Evolutionary conservation across 2,797 vertebrate species (phyloP), one percentile per base, ranked within the genome.

Genomic region (Trematomus bernacchii): DNA sequence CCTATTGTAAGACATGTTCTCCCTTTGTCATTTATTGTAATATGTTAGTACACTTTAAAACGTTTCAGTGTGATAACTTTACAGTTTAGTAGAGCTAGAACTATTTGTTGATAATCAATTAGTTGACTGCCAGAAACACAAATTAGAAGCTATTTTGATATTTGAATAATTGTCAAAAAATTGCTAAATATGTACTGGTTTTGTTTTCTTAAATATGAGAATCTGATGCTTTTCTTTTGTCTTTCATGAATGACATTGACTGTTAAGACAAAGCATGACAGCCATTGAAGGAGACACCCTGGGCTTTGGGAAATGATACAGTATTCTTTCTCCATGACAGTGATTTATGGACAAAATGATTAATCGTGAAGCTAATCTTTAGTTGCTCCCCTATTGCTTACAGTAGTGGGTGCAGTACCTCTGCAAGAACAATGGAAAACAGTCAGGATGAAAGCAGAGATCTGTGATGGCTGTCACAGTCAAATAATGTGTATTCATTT

Each of bases 1-100:
- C 98, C 98, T 61, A 77, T 99, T 75, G 98, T 99, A 89, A 96
- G 96, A 74, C 44, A 59, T 40, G 15, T 62, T 3, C 2, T 78
- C 63, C 43, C 10, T 37, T 37, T 37, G 30, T 3, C 3, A 30
- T 3, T 30, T 30, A 30, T 30, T 30, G 8, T 7, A 7, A 37
- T 37, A 9, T 37, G 6, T 37, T 37, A 27, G 4, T 27, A 10
- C 16, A 43, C 50, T 71, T 46, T 23, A 42, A 27, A 4, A 11
- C 43, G 21, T 66, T 77, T 61, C 53, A 50, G 1, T 73, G 14
- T 30, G 6, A 43, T 60, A n/a, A 19, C 16, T 44, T 63, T 58
- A 15, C 8, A 74, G 19, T 52, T n/a, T 42, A 53, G 7, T 4
- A 48, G 30, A 30, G n/a, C 12, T 62, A 19, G 12, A 60, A 21